These are phyloP conservation scores for Lates japonicus DNA, from an alignment of 2,797 vertebrate genomes.

Conservation along the genomic window DNA sequence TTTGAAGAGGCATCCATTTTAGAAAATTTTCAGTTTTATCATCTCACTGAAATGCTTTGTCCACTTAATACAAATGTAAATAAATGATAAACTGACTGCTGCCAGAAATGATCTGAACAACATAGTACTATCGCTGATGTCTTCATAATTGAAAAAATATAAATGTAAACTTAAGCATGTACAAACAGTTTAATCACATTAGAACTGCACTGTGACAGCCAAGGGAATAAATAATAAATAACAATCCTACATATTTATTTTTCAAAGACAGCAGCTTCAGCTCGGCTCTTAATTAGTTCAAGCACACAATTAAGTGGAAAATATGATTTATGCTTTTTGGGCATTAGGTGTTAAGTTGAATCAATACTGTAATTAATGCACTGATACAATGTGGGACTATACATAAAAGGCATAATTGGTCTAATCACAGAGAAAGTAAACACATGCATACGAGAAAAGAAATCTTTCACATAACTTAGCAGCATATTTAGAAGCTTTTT, in stretches of 20 bases:
- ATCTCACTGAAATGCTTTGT: slow-evolving; percentile 53
- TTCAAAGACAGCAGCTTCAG: slow-evolving; percentile 72
- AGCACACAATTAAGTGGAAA: slow-evolving; percentile 76
- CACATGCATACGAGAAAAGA: slow-evolving; percentile 37
- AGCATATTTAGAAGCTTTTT: not conserved
- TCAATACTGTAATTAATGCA: slow-evolving; percentile 81
- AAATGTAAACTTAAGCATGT: slow-evolving; percentile 53
- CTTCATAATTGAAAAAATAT: slow-evolving; percentile 39
- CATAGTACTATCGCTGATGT: slow-evolving; percentile 15
- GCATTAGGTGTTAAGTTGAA: slow-evolving; percentile 79
- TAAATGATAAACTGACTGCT: slow-evolving; percentile 17
- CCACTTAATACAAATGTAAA: slow-evolving; percentile 47
- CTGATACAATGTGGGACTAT: slow-evolving; percentile 64
- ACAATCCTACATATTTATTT: slow-evolving; percentile 75
- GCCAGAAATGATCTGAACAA: slow-evolving; percentile 31
- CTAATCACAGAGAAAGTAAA: slow-evolving; percentile 70
- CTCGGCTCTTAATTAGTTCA: slow-evolving; percentile 76
- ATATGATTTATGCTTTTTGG: slow-evolving; percentile 81
- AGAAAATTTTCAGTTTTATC: slow-evolving; percentile 30
- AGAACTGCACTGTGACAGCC: slow-evolving; percentile 71
- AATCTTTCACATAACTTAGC: slow-evolving; percentile 42
- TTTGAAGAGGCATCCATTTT: slow-evolving; percentile 59
- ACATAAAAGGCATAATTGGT: slow-evolving; percentile 74
- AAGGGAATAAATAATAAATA: slow-evolving; percentile 80
- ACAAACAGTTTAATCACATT: slow-evolving; percentile 74